Evolutionary conservation across 1,140 invertebrate species (phyloP), one percentile per base, ranked within the genome.

Genomic region (Megalonaias nervosa): DNA sequence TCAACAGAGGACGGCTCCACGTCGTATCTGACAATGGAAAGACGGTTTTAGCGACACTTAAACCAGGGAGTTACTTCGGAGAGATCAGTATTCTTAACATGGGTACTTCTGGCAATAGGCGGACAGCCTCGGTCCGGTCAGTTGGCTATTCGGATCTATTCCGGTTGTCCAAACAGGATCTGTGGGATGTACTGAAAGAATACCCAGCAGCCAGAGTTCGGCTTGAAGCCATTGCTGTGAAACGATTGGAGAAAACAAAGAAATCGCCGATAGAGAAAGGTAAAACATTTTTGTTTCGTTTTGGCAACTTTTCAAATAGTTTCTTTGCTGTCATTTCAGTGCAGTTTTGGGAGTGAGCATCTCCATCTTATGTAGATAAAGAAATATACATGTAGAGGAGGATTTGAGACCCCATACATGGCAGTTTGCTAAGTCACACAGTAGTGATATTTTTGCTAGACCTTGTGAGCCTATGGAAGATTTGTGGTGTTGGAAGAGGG

Each of bases 81-180:
- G 98, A 99, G 94, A 99, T 99, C 93, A 98, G 96, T 93, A 99
- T 99, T 92, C 94, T 99, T 91, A 99, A 99, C 93, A 99, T 99
- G 97, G 98, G 98, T 91, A 98, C 97, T 89, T 97, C 97, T 94
- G 98, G 98, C 89, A 99, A 99, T 93, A 93, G 97, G 89, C 80
- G 88, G 62, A 90, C 87, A n/a, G 89, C 90, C 72, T 89, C 89
- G 15, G 98, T 99, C 76, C 93, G 97, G 81, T 99, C 97, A 58
- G 98, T 99, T 66, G 98, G 98, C 79, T 99, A 99, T 92, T 98
- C 97, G 86, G 98, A 99, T 92, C 93, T 99, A 75, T 99, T 99
- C 92, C 97, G 99, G 84, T 94, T 99, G 68, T 97, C 96, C 89
- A 99, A 99, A 93, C 97, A 98, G 92, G 98, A 99, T 92, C 97